Evolutionary conservation across 2,888 invertebrate genomes (phyloP), one percentile per base, ranked within the genome.

Genomic region (Drosophila ustulata): DNA sequence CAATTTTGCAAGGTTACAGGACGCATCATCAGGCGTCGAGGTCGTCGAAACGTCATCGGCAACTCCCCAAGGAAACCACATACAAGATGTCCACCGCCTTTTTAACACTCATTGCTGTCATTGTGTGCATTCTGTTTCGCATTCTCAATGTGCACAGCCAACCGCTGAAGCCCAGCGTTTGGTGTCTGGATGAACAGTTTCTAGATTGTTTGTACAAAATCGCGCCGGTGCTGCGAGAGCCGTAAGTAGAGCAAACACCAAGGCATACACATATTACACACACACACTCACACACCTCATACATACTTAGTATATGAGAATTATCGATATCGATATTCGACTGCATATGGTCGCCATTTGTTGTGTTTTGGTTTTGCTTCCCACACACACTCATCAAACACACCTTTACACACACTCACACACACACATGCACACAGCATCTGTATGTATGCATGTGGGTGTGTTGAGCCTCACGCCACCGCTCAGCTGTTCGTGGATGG

Each of bases 131-230:
- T 89, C 94, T 97, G 79, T 97, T 97, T 91, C 94, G 97, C 91
- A 95, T 97, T 91, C 93, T 97, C 81, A 97, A 97, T 92, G 96
- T 97, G 72, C 96, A 96, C 93, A 96, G 96, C 90, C 95, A 96
- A 91, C 95, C 97, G 37, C 94, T 96, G 88, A 96, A 95, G 92
- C 96, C 97, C 67, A 94, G 94, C 87, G 94, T 97, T 70, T 95
- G 95, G 93, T 96, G 96, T 91, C 94, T 94, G 90, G 96, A 97
- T 93, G 94, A 94, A 89, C 94, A 94, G 82, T 97, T 97, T 92
- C 93, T 96, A 78, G 95, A 96, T 88, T 95, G 95, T 75, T 94
- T 97, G 66, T 93, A 96, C 82, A 96, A 96, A 92, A 95, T 96
- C 82, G 95, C 96, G 71, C 96, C 97, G 34, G 94, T 96, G 77